These are phyloP conservation scores for Himalopsyche japonica DNA, from an alignment of 2,888 invertebrate species.

Conservation along the genomic window DNA sequence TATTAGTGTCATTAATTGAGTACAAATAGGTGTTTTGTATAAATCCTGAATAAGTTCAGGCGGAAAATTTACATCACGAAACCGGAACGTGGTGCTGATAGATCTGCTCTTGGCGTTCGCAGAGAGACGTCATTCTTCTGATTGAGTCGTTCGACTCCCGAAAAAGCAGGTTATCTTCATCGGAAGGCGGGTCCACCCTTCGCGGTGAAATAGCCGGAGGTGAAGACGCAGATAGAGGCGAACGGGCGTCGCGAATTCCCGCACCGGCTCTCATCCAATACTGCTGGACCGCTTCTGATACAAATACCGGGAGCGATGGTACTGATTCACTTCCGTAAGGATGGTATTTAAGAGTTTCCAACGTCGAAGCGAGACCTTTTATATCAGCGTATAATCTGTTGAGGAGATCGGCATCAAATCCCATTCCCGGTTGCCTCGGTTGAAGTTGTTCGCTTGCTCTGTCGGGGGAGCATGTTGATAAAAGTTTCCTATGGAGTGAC, in stretches of 20 bases:
- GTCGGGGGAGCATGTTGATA: slow-evolving; percentile 52
- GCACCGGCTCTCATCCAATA: slow-evolving; percentile 54
- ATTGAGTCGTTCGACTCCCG: slow-evolving; percentile 59
- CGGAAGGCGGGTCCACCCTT: slow-evolving; percentile 55
- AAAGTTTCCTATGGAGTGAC: slow-evolving; percentile 57
- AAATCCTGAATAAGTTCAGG: slow-evolving; percentile 15
- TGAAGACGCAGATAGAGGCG: slow-evolving; percentile 57
- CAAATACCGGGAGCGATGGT: slow-evolving; percentile 54
- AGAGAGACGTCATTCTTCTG: slow-evolving; percentile 60
- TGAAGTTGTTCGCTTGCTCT: slow-evolving; percentile 39
- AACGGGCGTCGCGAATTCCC: slow-evolving; percentile 55
- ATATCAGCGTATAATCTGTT: slow-evolving; percentile 81
- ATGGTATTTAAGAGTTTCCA: slow-evolving; percentile 67
- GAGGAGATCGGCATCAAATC: slow-evolving; percentile 79
- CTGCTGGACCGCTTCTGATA: slow-evolving; percentile 59
- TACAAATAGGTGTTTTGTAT: background rate
- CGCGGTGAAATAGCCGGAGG: slow-evolving; percentile 58
- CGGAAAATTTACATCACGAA: slow-evolving; percentile 56
- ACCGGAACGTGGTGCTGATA: slow-evolving; percentile 62
- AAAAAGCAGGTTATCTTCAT: slow-evolving; percentile 60
- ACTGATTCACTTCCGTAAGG: slow-evolving; percentile 50
- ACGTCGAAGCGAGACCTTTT: slow-evolving; percentile 62
- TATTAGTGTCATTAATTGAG: background rate
- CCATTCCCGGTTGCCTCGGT: slow-evolving; percentile 59
- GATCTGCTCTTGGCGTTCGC: slow-evolving; percentile 59